Percentiles rank a stretch among this genome's conserved stretches.
These are phyloP conservation scores for Rhabdornis inornatus DNA, from an alignment of 2,113 vertebrate species.

Conservation along the genomic window DNA sequence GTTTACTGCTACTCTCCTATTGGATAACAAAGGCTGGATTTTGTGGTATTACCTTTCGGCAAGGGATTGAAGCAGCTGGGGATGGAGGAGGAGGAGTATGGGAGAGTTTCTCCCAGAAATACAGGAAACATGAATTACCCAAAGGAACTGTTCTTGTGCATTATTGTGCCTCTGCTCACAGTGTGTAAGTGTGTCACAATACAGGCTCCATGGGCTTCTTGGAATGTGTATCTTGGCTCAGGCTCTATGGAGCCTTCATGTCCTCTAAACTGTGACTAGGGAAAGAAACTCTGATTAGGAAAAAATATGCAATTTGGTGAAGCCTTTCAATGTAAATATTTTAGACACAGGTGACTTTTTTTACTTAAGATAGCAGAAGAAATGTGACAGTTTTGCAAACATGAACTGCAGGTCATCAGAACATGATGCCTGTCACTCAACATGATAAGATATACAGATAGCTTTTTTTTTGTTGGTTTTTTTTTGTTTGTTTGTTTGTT, in stretches of 20 bases:
- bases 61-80: not conserved
- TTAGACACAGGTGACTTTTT: not conserved
- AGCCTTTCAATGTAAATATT: not conserved
- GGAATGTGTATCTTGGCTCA: not conserved
- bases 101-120: not conserved
- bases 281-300: not conserved
- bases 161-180: not conserved
- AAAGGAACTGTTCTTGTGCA: not conserved
- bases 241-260: fast-evolving
- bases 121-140: not conserved
- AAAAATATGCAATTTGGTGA: not conserved
- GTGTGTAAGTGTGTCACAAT: not conserved
- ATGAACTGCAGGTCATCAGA: not conserved
- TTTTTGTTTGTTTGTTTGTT: no score
- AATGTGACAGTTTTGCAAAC: not conserved
- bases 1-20: slow-evolving; percentile 14
- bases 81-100: not conserved
- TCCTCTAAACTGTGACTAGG: not conserved
- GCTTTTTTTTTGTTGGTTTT: not conserved
- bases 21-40: slow-evolving; percentile 26
- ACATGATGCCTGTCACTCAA: not conserved
- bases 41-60: not conserved
- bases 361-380: not conserved
- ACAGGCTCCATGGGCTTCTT: not conserved
- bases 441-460: not conserved